A percentile compares a stretch with the other conserved stretches of the same genome.
phyloP scores from a whole-genome alignment of 2,113 vertebrate species.

The Tetraodon nigroviridis region DNA sequence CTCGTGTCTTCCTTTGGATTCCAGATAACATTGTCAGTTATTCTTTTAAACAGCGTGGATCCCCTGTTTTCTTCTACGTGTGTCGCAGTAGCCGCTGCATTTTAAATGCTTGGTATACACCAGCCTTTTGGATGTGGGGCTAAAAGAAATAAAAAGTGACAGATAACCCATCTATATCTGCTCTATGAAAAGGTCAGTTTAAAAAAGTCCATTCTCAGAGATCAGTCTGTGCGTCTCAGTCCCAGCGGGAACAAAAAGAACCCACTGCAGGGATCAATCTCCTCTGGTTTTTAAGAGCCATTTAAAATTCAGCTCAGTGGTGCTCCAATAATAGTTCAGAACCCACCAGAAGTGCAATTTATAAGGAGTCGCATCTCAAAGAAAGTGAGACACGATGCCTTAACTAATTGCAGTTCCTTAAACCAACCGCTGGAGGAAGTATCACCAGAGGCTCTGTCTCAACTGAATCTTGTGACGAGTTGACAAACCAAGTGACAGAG shows the following conservation, averaged over 20 bases:
- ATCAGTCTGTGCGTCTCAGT: constrained; percentile 27
- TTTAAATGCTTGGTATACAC: constrained; percentile 15
- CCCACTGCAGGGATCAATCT: constrained; percentile 36
- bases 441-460: too few species aligned
- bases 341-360: constrained; percentile 33
- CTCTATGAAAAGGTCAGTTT: constrained; percentile 52
- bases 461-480: too few species aligned
- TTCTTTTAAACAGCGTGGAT: background rate
- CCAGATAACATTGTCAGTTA: constrained; percentile 6
- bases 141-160: constrained; percentile 31
- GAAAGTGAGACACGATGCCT: constrained; percentile 7
- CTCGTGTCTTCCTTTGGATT: background rate
- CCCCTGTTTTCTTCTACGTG: constrained; percentile 18
- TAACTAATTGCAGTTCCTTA: constrained; percentile 9
- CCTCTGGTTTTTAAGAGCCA: constrained; percentile 19
- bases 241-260: constrained; percentile 44
- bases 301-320: constrained; percentile 36
- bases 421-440: too few species aligned
- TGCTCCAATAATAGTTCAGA: constrained; percentile 27
- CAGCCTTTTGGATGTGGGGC: constrained; percentile 24
- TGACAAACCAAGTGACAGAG: too few species aligned
- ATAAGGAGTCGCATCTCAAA: constrained; percentile 17
- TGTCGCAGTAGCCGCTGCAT: constrained; percentile 14
- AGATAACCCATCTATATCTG: constrained; percentile 25
- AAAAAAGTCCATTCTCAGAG: constrained; percentile 38